Base-by-base conservation (phyloP, 2,113 vertebrate genomes). In the Dicentrarchus labrax region DNA sequence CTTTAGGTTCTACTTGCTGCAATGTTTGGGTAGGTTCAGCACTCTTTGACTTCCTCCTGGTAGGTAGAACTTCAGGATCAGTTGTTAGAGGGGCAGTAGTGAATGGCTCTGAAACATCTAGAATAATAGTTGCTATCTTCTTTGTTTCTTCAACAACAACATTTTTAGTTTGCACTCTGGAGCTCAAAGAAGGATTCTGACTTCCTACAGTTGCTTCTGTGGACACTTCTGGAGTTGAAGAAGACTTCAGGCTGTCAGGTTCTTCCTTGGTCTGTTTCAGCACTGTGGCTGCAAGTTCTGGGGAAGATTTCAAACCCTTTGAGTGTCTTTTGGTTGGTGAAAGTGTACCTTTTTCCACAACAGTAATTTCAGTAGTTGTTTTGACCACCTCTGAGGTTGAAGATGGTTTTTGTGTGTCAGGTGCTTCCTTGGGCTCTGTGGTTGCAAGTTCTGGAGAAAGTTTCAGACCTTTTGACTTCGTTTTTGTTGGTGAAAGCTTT, bases 281-380 rank as follows among this genome's bases (percentile, higher is more conserved):
- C 21, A 43, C 57, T 8, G 41, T 51, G 6, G 24, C 21, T 21
- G 38, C 4, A 22, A 13, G 22, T 38, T 56, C 39, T 17, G 4
- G 2, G 19, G 16, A 54, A n/a, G 17, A 22, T 17, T 11, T 56
- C 41, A 8, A 16, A 39, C 1, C 66, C 53, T 70, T 80, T 60
- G 83, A 86, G 21, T 83, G 83, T 53, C 57, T 89, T 60, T 24
- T 72, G 2, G 61, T 36, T 69, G 82, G 82, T 16, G 61, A 4
- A 2, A 60, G 22, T 1, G 2, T 19, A 0, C 4, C 43, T 72
- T 81, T 41, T 24, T 74, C 57, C 54, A 62, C 11, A 47, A 30
- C 24, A 9, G 53, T 15, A 50, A 2, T 39, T n/a, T 41, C 39
- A 13, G 19, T n/a, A 7, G 19, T 6, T n/a, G 10, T 0, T 54